Percentiles rank a stretch among this genome's conserved stretches.
phyloP scores from a whole-genome alignment of 2,113 vertebrate species.

The Tupaia chinensis region DNA sequence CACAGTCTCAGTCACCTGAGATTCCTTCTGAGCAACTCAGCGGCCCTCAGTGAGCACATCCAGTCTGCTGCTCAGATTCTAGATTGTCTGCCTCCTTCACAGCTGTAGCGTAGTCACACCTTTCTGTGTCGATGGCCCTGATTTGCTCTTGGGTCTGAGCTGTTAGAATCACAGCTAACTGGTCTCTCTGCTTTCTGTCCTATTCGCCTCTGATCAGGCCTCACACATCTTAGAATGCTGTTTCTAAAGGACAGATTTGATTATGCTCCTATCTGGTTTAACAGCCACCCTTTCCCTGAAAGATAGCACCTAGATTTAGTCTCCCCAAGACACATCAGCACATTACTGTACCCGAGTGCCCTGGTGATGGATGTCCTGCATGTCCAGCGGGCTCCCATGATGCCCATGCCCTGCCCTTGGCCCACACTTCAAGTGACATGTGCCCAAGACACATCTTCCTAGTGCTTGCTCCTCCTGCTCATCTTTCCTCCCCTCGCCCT shows the following conservation, averaged over 20 bases:
- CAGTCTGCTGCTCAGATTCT: background rate
- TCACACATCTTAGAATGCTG: background rate
- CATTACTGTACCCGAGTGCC: background rate
- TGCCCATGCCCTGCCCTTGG: fast-evolving
- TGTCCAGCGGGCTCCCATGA: no score
- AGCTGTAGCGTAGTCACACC: background rate
- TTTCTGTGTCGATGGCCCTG: background rate
- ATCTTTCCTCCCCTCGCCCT: background rate
- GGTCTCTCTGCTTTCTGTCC: background rate
- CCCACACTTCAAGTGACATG: fast-evolving
- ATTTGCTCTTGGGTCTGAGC: background rate
- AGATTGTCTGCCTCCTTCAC: background rate
- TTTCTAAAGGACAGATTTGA: background rate
- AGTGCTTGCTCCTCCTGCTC: background rate
- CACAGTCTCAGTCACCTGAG: background rate
- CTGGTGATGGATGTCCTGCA: background rate
- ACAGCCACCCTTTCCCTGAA: background rate
- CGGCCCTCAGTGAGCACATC: background rate
- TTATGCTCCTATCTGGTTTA: background rate
- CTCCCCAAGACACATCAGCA: background rate
- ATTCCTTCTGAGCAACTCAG: background rate
- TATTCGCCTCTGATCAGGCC: background rate
- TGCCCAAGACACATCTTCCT: background rate
- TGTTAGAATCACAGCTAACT: background rate
- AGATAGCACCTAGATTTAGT: background rate